Base-by-base conservation (phyloP, 2,888 invertebrate genomes). In the Brachyopa scutellaris region DNA sequence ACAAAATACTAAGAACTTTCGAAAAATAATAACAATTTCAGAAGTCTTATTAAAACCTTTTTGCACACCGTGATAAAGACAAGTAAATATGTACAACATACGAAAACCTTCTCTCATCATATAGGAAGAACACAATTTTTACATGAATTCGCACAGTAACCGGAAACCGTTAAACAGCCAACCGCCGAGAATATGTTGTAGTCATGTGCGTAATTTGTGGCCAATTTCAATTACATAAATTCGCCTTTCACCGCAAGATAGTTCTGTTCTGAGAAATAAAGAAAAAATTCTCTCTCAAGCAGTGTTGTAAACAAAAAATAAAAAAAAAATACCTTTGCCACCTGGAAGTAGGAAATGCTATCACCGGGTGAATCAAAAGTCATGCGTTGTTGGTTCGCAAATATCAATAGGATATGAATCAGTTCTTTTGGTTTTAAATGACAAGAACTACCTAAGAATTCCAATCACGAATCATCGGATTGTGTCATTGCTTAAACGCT, bases 181-280 rank as follows among this genome's bases (percentile, higher is more conserved):
- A 49, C 45, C 19, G 26, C 26, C 17, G 7, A 67, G 9, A 33
- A 23, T 29, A 33, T 69, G 17, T 19, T 47, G 57, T 38, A 47
- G 47, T 69, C 26, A 49, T 67, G 55, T 67, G 45, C 33, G 57
- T 69, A 47, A 59, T 59, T 69, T 69, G 69, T 59, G 57, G 47
- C n/a, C 57, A 69, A 59, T 47, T 49, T 38, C 69, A 55, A 67
- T 67, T 55, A 55, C 26, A 69, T 38, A 2, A 29, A 49, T 69
- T 49, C 26, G 26, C 67, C 45, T 45, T 67, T 67, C 42, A 69
- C 67, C 57, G 40, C 69, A 69, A 59, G 7, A 49, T 42, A 31
- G 26, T 13, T 40, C 2, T 29, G 29, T n/a, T n/a, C n/a, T 26
- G 26, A 23, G 40, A 26, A 19, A 40, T 51, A n/a, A 17, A 51